A percentile compares a stretch with the other conserved stretches of the same genome.
Conservation (phyloP, 2,797 vertebrate genomes). For the Carcharodon carcharias region DNA sequence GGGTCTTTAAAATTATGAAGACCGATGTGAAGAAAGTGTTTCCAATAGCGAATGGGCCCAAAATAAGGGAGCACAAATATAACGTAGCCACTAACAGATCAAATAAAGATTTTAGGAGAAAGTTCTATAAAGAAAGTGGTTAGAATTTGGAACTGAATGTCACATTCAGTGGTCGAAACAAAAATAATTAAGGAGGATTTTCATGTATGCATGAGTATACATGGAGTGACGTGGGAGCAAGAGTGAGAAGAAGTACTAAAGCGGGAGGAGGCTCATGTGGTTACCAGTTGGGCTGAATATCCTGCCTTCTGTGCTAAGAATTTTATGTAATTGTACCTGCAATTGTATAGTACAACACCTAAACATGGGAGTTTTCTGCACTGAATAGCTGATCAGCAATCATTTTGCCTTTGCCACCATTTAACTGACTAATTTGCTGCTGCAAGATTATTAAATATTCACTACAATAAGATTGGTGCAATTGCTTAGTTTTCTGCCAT, state of each 20-base stretch:
- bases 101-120: neutral
- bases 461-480: neutral
- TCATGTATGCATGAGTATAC: neutral
- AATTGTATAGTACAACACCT: neutral
- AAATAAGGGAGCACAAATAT: neutral
- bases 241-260: neutral
- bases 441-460: neutral
- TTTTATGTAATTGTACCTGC: neutral
- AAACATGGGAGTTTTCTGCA: neutral
- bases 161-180: too few species aligned
- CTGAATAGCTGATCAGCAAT: neutral
- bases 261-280: neutral
- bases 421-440: neutral
- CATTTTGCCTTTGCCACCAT: neutral
- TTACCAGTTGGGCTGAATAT: neutral
- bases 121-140: neutral
- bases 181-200: neutral
- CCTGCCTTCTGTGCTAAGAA: neutral
- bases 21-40: neutral
- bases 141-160: neutral
- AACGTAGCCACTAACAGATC: neutral
- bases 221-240: neutral
- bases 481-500: neutral
- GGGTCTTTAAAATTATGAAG: neutral
- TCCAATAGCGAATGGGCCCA: neutral